phyloP scores from a whole-genome alignment of 2,797 vertebrate species.

The Pangasius krempfi region DNA sequence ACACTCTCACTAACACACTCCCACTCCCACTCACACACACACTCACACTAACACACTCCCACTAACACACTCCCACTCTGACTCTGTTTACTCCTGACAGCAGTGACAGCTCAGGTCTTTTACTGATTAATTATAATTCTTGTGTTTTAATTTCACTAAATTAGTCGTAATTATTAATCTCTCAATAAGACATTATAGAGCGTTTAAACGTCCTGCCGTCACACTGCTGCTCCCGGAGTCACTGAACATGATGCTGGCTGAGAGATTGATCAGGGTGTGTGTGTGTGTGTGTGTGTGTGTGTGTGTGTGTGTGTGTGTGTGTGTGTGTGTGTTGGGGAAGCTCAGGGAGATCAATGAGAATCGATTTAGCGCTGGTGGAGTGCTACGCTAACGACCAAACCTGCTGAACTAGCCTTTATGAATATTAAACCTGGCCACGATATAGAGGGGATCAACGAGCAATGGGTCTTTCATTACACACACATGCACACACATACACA shows the following conservation, averaged over 20 bases:
- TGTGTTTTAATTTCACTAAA: background rate
- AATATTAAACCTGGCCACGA: slow-evolving; percentile 86
- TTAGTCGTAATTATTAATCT: background rate
- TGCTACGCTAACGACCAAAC: slow-evolving; percentile 82
- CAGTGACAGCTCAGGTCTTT: too few relatives aligned
- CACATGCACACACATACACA: slow-evolving; percentile 17
- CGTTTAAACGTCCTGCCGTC: background rate
- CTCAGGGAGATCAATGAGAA: slow-evolving; percentile 93
- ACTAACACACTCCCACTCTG: too few relatives aligned
- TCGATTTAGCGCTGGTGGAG: slow-evolving; percentile 83
- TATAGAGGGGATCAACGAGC: slow-evolving; percentile 76
- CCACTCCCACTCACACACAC: background rate
- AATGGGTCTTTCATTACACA: slow-evolving; percentile 59
- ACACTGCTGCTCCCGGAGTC: background rate
- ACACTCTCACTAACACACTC: background rate
- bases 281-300: slow-evolving; percentile 19
- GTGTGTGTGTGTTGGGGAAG: slow-evolving; percentile 67
- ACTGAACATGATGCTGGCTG: background rate
- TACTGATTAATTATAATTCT: too few relatives aligned
- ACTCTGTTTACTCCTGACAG: too few relatives aligned
- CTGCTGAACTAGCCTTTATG: slow-evolving; percentile 91
- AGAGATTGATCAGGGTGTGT: background rate
- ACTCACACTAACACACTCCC: too few relatives aligned
- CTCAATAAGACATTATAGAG: background rate
- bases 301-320: slow-evolving; percentile 16